These are phyloP conservation scores for Eristalis pertinax DNA, from an alignment of 2,888 invertebrate genomes.

Conservation along the genomic window DNA sequence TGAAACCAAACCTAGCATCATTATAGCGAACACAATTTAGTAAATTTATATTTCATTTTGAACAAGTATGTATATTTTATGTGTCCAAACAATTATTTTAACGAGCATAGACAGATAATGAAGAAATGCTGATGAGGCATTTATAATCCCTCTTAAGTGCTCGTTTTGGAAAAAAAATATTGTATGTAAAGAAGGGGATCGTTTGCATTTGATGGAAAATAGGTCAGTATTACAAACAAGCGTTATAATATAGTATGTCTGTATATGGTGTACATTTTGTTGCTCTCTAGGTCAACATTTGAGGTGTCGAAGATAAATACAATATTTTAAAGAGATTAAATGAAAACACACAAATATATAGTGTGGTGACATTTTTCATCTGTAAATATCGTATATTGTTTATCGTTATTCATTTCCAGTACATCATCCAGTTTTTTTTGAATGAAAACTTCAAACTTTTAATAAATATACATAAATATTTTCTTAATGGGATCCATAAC, in stretches of 20 bases:
- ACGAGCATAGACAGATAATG: background rate
- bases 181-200: slow-evolving; percentile 12
- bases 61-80: background rate
- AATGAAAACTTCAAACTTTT: no score
- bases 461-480: no score
- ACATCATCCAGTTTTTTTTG: no score
- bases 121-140: slow-evolving; percentile 12
- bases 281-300: background rate
- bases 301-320: background rate
- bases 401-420: no score
- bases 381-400: background rate
- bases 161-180: slow-evolving; percentile 12
- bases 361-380: background rate
- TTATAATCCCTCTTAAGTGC: slow-evolving; percentile 34
- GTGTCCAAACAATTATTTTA: background rate
- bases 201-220: slow-evolving; percentile 15
- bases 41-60: background rate
- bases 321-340: background rate
- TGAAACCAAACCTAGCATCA: background rate
- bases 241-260: slow-evolving; percentile 41
- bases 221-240: slow-evolving; percentile 53
- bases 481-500: no score
- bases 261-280: background rate
- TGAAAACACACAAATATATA: background rate
- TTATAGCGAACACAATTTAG: background rate